phyloP scores from a whole-genome alignment of 2,888 invertebrate species.

The Hyposoter didymator region DNA sequence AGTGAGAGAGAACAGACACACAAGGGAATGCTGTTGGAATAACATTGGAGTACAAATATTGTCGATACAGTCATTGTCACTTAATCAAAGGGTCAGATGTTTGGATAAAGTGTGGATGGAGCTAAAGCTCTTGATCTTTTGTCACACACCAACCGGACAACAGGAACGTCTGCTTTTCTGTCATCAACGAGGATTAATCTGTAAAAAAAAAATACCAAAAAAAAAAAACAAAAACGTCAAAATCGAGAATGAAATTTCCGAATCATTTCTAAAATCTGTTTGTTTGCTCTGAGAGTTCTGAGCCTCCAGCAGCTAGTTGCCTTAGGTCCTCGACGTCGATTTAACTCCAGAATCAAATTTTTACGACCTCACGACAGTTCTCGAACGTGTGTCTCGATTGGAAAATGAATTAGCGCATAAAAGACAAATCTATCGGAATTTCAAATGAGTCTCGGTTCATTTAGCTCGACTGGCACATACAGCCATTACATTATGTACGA shows the following conservation, averaged over 20 bases:
- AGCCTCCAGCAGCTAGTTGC: background rate
- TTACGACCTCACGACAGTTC: background rate
- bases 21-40: background rate
- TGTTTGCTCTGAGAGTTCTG: too few species aligned
- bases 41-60: conserved; percentile 8
- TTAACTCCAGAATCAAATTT: background rate
- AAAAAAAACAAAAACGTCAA: too few species aligned
- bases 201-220: background rate
- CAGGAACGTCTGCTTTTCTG: background rate
- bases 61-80: background rate
- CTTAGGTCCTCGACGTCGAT: background rate
- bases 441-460: conserved; percentile 8
- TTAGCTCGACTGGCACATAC: background rate
- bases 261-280: too few species aligned
- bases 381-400: background rate
- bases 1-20: background rate
- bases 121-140: background rate
- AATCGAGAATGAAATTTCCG: too few species aligned
- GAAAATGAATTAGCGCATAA: conserved; percentile 13
- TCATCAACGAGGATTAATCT: background rate
- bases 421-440: conserved; percentile 19
- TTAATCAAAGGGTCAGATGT: background rate
- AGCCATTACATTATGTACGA: background rate
- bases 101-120: background rate
- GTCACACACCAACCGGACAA: background rate